phyloP scores from a whole-genome alignment of 2,888 invertebrate species.

The Strigamia maritima region DNA sequence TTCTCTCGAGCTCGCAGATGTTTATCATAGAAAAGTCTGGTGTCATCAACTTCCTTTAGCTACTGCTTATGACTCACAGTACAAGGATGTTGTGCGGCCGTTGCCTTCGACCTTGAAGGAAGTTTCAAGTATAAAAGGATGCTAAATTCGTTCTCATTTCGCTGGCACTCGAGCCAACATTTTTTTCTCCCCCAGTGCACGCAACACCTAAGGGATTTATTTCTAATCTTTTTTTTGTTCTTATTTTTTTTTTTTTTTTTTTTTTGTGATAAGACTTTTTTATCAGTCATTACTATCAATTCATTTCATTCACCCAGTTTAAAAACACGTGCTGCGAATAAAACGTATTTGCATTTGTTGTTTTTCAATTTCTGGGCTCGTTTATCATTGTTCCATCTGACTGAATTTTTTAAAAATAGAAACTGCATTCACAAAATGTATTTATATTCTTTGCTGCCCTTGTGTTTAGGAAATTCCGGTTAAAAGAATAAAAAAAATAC shows the following conservation, averaged over 20 bases:
- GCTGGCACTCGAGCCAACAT: not conserved
- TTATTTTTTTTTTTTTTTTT: not conserved
- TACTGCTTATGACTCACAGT: slow-evolving; percentile 12
- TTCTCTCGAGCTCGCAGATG: not conserved
- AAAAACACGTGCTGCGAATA: not conserved
- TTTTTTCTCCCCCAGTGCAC: not conserved
- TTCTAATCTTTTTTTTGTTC: not conserved
- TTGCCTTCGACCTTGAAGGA: slow-evolving; percentile 24
- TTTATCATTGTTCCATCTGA: not conserved
- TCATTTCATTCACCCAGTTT: slow-evolving; percentile 10
- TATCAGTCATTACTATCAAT: not conserved
- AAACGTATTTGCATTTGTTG: not conserved
- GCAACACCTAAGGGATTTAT: not conserved
- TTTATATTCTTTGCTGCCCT: not conserved
- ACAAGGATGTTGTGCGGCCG: slow-evolving; percentile 20
- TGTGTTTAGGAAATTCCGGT: not conserved
- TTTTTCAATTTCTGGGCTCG: not conserved
- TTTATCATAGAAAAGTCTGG: not conserved
- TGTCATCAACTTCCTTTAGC: slow-evolving; percentile 16
- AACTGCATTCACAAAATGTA: not conserved
- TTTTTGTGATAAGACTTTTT: not conserved
- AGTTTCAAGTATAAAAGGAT: slow-evolving; percentile 2
- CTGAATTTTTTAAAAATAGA: not conserved
- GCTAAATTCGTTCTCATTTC: slow-evolving; percentile 20
- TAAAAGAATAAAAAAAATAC: not conserved